phyloP scores from a whole-genome alignment of 1,140 invertebrate species.

The Euwallacea fornicatus region DNA sequence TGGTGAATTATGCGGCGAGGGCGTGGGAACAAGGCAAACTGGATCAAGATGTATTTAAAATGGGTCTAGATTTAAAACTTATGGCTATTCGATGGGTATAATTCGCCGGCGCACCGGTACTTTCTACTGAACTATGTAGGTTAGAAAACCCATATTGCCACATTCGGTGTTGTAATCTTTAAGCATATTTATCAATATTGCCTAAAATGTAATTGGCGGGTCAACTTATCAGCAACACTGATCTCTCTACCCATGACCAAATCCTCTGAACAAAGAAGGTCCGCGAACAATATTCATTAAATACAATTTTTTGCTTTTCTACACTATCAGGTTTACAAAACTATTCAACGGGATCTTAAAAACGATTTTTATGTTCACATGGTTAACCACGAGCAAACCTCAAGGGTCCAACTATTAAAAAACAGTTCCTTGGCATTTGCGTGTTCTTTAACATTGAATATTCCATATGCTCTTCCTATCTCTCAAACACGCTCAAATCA shows the following conservation, averaged over 20 bases:
- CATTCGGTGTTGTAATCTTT: slow-evolving; percentile 22
- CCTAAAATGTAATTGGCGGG: slow-evolving; percentile 3
- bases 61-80: slow-evolving; percentile 40
- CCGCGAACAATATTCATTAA: too few species aligned
- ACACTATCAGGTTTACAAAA: too few species aligned
- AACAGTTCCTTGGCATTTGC: slow-evolving; percentile 5
- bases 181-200: slow-evolving; percentile 13
- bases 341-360: too few species aligned
- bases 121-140: slow-evolving; percentile 51
- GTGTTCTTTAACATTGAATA: slow-evolving; percentile 11
- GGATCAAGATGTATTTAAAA: slow-evolving; percentile 42
- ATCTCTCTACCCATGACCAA: too few species aligned
- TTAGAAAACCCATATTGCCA: slow-evolving; percentile 45
- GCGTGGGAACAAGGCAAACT: slow-evolving; percentile 41
- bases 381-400: neutral
- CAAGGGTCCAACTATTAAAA: slow-evolving; percentile 2
- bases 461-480: slow-evolving; percentile 13
- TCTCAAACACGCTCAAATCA: slow-evolving; percentile 4
- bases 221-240: too few species aligned
- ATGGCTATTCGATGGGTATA: slow-evolving; percentile 35
- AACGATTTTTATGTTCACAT: neutral
- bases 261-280: too few species aligned
- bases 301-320: too few species aligned
- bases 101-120: slow-evolving; percentile 40
- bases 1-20: slow-evolving; percentile 39